Evolutionary conservation across 1,140 invertebrate genomes (phyloP), one percentile per base, ranked within the genome.

Genomic region (Trichomalopsis sarcophagae): DNA sequence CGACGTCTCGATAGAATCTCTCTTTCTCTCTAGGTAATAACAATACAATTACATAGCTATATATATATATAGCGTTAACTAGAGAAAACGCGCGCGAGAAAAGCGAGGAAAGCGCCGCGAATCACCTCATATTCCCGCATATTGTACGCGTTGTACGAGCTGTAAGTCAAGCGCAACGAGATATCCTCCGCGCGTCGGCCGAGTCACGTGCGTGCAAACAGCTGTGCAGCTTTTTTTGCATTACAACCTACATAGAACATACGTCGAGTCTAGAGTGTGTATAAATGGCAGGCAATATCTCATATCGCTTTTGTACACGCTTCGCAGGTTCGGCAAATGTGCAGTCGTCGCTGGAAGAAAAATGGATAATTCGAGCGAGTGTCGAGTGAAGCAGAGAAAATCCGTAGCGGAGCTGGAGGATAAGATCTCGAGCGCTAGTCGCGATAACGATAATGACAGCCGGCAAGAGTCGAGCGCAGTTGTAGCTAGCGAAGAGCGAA

Each of bases 351-450:
- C 17, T 21, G 55, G 6, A n/a, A 62, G 55, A 62, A n/a, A 62
- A n/a, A 62, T 50, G 47, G 44, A 84, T 79, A 71, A 55, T 62
- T 62, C 5, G 17, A 40, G 7, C 66, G 66, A 73, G 62, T 68
- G 55, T 7, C 33, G 81, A 68, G 14, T 81, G n/a, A 84, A n/a
- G 36, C 84, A 68, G 40, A 80, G 84, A 75, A 84, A 80, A 2
- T 23, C 27, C 36, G 69, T 33, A 23, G 11, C 23, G 23, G 69
- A 55, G 17, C 3, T 4, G 40, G 21, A 62, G 55, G 55, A 62
- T 21, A 62, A 62, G 21, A 62, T 73, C 10, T 73, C 69, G 69
- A 36, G 69, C 27, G 9, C 14, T 21, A 30, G 55, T 17, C 23
- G 14, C 50, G 33, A 36, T 71, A 76, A 83, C 40, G 50, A 75